Evolutionary conservation across 1,140 invertebrate genomes (phyloP).

Genomic region (Rhopalosiphum padi): DNA sequence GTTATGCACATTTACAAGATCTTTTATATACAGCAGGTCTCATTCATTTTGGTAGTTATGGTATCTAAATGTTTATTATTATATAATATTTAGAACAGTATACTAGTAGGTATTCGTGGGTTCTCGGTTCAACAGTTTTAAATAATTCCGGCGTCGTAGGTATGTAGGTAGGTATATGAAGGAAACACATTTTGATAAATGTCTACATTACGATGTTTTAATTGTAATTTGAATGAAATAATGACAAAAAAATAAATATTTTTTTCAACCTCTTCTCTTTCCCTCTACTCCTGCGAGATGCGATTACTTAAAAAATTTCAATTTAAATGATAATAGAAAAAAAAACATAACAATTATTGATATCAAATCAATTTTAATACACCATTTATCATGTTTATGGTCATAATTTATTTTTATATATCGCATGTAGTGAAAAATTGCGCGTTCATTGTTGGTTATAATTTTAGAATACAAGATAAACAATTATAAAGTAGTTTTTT

Average conservation of each 20-base stretch:
- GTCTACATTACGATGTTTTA: background rate
- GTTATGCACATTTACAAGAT: background rate
- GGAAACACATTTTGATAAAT: constrained; percentile 28
- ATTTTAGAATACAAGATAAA: background rate
- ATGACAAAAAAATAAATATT: background rate
- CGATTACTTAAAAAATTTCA: background rate
- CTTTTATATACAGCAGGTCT: background rate
- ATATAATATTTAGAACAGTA: background rate
- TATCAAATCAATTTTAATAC: background rate
- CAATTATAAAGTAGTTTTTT: background rate
- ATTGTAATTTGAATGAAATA: background rate
- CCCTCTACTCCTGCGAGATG: background rate
- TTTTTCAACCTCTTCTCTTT: background rate
- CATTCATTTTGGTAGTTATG: constrained; percentile 10
- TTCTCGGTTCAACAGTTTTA: background rate
- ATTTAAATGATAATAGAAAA: too few relatives aligned
- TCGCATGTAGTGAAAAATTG: background rate
- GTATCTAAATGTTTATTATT: background rate
- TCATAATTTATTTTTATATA: background rate
- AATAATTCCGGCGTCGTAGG: constrained; percentile 5
- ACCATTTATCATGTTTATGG: background rate
- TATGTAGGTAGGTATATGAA: background rate
- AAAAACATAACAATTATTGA: background rate
- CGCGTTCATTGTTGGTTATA: background rate
- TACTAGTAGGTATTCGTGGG: background rate